Percentiles rank a stretch among this genome's conserved stretches.
Evolutionary conservation across 2,888 invertebrate species (phyloP).

Genomic region (Mongoloraphidia duomilia): DNA sequence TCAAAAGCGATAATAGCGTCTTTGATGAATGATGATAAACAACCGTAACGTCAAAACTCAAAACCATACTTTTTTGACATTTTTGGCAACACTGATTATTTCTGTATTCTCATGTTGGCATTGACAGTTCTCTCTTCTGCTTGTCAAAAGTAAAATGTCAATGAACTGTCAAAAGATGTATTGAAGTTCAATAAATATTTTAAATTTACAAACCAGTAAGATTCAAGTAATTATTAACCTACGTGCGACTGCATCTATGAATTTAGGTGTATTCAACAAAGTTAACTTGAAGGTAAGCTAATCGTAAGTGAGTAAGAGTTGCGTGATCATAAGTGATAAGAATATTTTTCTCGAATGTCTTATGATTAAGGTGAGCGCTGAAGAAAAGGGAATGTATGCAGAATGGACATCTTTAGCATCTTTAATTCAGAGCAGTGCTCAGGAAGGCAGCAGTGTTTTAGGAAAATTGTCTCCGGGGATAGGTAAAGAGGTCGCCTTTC

Average conservation of each 20-base stretch:
- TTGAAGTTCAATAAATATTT: too few relatives aligned
- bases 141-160: too few relatives aligned
- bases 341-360: not conserved
- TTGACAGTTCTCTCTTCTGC: too few relatives aligned
- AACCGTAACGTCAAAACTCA: too few relatives aligned
- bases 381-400: slow-evolving; percentile 64
- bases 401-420: slow-evolving; percentile 67
- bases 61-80: too few relatives aligned
- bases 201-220: not conserved
- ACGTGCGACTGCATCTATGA: slow-evolving; percentile 40
- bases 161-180: too few relatives aligned
- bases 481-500: slow-evolving; percentile 67
- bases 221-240: not conserved
- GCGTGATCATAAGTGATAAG: not conserved
- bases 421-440: slow-evolving; percentile 46
- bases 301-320: slow-evolving; percentile 6
- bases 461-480: slow-evolving; percentile 58
- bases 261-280: slow-evolving; percentile 70
- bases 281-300: slow-evolving; percentile 57
- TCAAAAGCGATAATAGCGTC: too few relatives aligned
- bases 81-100: too few relatives aligned
- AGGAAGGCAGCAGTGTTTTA: slow-evolving; percentile 56
- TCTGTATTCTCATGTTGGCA: too few relatives aligned
- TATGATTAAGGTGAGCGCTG: slow-evolving; percentile 36
- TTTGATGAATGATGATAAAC: too few relatives aligned